Base-by-base conservation (phyloP, 2,113 vertebrate species). In the Antechinus flavipes region DNA sequence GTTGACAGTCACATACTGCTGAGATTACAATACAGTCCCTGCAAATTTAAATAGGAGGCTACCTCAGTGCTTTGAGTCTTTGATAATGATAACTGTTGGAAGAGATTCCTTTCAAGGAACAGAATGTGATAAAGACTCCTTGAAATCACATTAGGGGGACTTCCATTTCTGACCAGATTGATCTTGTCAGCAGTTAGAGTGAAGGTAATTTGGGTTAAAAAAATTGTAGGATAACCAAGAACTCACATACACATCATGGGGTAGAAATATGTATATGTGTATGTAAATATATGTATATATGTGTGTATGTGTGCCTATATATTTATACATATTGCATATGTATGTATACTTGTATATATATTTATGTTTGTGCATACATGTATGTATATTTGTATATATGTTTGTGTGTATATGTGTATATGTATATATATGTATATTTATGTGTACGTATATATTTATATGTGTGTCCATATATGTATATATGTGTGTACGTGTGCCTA, bases 1-100 rank as follows among this genome's bases (percentile, higher is more conserved):
- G 98, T 99, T 99, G 99, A 99, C 99, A 98, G 98, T 98, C 96
- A 98, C 98, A 98, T 98, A 98, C 97, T 98, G 98, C 98, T 96
- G 98, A 98, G 98, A 98, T 98, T 98, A 98, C 98, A 98, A 94
- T 98, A 98, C 98, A 98, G 98, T 97, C 97, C 95, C 96, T 98
- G 98, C 94, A 96, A 97, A 97, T 99, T 99, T 99, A 98, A 98
- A 98, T 98, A 97, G 35, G 94, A 98, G 98, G 98, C 96, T 98
- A 97, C 94, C 94, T 97, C 96, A 49, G 95, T 96, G 91, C 96
- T 93, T 46, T 53, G 96, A 96, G 93, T 68, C 95, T 97, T 97
- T 95, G 94, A 95, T 98, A 96, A 97, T 54, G 58, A 90, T 61
- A 98, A 93, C 95, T 68, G 54, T 95, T 95, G 90, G 95, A 96